These are phyloP conservation scores for Toxotes jaculatrix DNA, from an alignment of 2,113 vertebrate species.

Conservation along the genomic window DNA sequence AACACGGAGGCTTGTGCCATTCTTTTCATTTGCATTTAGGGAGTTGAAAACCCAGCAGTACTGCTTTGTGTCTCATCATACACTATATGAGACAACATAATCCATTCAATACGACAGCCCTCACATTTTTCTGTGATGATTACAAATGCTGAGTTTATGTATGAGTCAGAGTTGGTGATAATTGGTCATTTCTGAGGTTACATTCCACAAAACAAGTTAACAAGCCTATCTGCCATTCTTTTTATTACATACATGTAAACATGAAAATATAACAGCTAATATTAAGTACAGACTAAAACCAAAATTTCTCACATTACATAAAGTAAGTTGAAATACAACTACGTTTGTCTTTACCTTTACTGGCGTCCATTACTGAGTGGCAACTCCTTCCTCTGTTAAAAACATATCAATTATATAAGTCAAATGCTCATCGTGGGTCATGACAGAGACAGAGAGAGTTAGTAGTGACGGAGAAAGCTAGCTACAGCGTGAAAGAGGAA, in stretches of 20 bases:
- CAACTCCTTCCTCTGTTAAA: slow-evolving; percentile 66
- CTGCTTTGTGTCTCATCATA: not conserved
- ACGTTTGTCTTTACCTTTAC: slow-evolving; percentile 63
- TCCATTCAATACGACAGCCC: not conserved
- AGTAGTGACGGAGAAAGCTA: not conserved
- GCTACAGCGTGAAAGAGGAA: not conserved
- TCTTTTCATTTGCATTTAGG: not conserved
- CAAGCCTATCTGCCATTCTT: not conserved
- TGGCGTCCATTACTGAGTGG: slow-evolving; percentile 72
- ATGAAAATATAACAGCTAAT: not conserved
- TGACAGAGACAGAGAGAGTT: not conserved
- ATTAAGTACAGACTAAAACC: not conserved
- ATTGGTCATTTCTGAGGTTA: not conserved
- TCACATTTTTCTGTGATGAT: not conserved
- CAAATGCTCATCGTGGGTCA: not conserved
- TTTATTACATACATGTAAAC: not conserved
- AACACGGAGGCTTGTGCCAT: not conserved
- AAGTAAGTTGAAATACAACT: not conserved
- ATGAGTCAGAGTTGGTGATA: not conserved
- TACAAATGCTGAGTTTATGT: too few relatives aligned
- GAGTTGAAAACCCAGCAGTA: not conserved
- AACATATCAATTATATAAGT: slow-evolving; percentile 13
- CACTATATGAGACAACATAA: not conserved
- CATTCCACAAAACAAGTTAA: not conserved
- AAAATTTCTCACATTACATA: not conserved